Base-by-base conservation (phyloP, 2,113 vertebrate genomes). In the Syrrhaptes paradoxus region DNA sequence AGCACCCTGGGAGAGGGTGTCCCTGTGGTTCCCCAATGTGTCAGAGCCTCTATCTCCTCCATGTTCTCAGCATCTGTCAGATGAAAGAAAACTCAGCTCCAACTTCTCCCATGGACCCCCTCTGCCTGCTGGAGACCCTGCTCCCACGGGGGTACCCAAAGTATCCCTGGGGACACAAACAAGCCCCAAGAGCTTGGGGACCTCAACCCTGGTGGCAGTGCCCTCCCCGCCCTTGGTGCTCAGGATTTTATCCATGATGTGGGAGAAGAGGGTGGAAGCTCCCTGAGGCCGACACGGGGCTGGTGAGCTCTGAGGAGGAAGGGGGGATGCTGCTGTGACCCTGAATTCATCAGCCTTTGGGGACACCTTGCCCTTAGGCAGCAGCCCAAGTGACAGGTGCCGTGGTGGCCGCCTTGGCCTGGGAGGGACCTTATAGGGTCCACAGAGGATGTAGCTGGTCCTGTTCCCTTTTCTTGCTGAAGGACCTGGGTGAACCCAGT, bases 191-290 rank as follows among this genome's bases (percentile, higher is more conserved):
- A 51, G 18, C 41, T 41, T 41, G 28, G 16, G 55, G 18, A 75
- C 55, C 34, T 70, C 24, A 46, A 34, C 8, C 15, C 34, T 43
- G 61, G 11, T 16, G n/a, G 17, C 55, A 63, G 10, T 52, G 76
- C 8, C 32, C 29, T 45, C 62, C 43, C 9, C 34, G 83, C 32
- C 13, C 31, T 26, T 9, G 7, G 26, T 77, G 41, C 52, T 82
- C 25, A 20, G 34, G 38, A 54, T 14, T 52, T 87, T 13, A 10
- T 41, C 29, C 1, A 1, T 1, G 1, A 59, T 2, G 2, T 20
- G 43, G 28, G 20, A 83, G 83, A 41, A 86, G 58, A 28, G 54
- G 29, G 6, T 26, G 0, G 6, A 46, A 58, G 51, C 21, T 75
- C 36, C 28, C 18, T 59, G 62, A 21, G 10, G 24, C 28, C 31